Conservation (phyloP, 2,797 vertebrate species). For the Liparis tanakae region DNA sequence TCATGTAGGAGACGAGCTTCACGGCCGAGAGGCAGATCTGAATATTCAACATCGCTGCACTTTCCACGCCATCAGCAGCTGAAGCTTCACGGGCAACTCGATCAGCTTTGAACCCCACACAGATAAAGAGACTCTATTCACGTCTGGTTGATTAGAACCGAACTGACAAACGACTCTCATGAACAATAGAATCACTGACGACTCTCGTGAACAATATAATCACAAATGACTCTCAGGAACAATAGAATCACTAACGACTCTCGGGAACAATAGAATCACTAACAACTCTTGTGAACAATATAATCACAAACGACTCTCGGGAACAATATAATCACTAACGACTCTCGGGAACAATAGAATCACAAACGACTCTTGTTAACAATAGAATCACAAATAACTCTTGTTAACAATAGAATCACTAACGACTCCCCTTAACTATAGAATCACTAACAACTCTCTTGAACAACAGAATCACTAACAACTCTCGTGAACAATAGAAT, state of each 20-base stretch:
- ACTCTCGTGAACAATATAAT: background rate
- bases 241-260: background rate
- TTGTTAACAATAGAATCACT: background rate
- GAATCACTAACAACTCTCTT: background rate
- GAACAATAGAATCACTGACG: background rate
- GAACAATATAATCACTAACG: background rate
- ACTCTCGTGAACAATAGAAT: too few species aligned
- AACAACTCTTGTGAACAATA: background rate
- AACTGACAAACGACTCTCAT: background rate
- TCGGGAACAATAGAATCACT: background rate
- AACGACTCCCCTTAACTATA: background rate
- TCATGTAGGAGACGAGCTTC: conserved; percentile 24
- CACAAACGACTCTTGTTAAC: background rate
- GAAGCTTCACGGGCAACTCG: background rate
- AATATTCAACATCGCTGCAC: conserved; percentile 58
- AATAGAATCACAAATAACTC: too few species aligned
- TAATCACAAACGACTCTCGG: too few species aligned
- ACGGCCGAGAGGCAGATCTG: conserved; percentile 32
- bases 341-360: background rate
- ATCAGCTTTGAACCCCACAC: background rate
- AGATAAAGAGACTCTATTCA: background rate
- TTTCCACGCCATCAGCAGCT: background rate
- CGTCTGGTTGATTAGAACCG: background rate
- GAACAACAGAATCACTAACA: too few species aligned
- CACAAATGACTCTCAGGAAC: too few species aligned